Conservation (phyloP, 2,888 invertebrate genomes). For the Macaria notata region DNA sequence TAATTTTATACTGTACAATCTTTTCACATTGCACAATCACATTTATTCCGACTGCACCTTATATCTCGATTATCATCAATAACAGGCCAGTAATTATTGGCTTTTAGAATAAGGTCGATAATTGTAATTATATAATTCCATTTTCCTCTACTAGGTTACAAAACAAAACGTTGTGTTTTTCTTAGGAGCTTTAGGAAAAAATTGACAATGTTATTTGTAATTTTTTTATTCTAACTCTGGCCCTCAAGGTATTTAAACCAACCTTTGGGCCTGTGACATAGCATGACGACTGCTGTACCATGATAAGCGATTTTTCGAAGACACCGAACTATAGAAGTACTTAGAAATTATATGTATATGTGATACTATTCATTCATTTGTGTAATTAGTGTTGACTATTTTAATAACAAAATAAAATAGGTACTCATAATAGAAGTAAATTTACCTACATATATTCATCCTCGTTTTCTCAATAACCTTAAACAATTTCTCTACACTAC, state of each 20-base stretch:
- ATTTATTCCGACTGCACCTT: conserved; percentile 14
- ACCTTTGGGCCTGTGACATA: neutral
- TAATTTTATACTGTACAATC: neutral
- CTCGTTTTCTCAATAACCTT: neutral
- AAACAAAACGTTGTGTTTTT: neutral
- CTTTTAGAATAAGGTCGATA: conserved; percentile 11
- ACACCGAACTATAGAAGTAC: too few species aligned
- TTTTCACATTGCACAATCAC: conserved; percentile 13
- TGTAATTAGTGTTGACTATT: too few species aligned
- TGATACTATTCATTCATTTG: too few species aligned
- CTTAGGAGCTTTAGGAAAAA: neutral
- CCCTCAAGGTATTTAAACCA: neutral
- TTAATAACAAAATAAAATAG: too few species aligned
- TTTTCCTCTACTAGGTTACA: conserved; percentile 1
- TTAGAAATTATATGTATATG: too few species aligned
- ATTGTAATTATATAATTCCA: conserved; percentile 14
- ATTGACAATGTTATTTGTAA: neutral
- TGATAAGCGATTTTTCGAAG: too few species aligned
- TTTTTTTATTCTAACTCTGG: neutral
- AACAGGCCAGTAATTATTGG: conserved; percentile 29
- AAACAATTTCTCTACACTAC: conserved; percentile 4
- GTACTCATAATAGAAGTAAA: neutral
- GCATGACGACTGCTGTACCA: too few species aligned
- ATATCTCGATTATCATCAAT: conserved; percentile 22
- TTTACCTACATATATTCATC: neutral